phyloP scores from a whole-genome alignment of 35 echinoderm and acorn worm genomes.

The Strongylocentrotus purpuratus region DNA sequence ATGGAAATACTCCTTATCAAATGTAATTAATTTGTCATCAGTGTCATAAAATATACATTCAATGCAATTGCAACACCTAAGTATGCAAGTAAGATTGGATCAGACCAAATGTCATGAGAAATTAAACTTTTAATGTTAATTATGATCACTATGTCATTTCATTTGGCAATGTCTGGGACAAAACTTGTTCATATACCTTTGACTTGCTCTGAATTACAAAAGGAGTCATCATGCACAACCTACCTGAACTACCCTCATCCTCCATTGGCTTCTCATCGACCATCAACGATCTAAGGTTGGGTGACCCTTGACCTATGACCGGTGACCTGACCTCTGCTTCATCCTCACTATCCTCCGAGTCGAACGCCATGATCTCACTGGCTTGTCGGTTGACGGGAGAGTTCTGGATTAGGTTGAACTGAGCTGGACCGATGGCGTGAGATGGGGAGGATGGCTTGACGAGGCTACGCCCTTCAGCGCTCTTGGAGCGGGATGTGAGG shows the following conservation, averaged over 20 bases:
- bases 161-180: too few species aligned
- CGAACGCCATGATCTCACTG: slow-evolving; percentile 94
- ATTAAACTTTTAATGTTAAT: too few species aligned
- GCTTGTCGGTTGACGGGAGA: slow-evolving; percentile 61
- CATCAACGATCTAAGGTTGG: slow-evolving; percentile 26
- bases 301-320: slow-evolving; percentile 44
- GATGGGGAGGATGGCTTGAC: slow-evolving; percentile 10
- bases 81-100: too few species aligned
- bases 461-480: neutral
- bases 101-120: too few species aligned
- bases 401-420: slow-evolving; percentile 65
- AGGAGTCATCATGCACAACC: neutral
- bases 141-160: too few species aligned
- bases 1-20: too few species aligned
- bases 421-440: slow-evolving; percentile 20
- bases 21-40: too few species aligned
- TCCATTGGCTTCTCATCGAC: slow-evolving; percentile 90
- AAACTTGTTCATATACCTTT: too few species aligned
- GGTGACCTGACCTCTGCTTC: slow-evolving; percentile 67
- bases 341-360: slow-evolving; percentile 93
- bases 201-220: too few species aligned
- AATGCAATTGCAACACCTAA: too few species aligned
- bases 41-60: too few species aligned
- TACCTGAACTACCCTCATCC: slow-evolving; percentile 79
- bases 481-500: neutral